A percentile compares a stretch with the other conserved stretches of the same genome.
Conservation (phyloP, 64 coral and sea anemone species). For the Dendronephthya gigantea region DNA sequence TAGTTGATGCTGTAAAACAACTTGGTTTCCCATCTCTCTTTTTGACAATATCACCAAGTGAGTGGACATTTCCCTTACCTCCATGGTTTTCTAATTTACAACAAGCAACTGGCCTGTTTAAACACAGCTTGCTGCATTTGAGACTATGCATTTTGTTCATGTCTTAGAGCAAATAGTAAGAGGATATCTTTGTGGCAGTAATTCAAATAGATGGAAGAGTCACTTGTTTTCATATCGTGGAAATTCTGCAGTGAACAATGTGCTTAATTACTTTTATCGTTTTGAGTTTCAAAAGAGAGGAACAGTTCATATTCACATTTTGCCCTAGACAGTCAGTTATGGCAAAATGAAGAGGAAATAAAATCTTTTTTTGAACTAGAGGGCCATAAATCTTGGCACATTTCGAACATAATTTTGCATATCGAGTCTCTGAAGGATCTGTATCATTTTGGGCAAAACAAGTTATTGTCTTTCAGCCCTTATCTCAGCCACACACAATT, state of each 20-base stretch:
- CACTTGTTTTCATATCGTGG: background rate
- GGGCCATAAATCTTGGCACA: background rate
- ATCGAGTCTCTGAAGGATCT: too few species aligned
- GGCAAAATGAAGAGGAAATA: background rate
- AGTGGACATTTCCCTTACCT: background rate
- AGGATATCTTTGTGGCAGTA: background rate
- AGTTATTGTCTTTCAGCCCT: background rate
- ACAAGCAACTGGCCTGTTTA: background rate
- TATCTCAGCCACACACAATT: background rate
- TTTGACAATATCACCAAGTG: background rate
- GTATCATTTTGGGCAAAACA: too few species aligned
- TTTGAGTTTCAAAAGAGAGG: background rate
- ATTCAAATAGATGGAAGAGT: background rate
- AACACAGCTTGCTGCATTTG: background rate
- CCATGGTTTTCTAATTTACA: background rate
- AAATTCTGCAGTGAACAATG: background rate
- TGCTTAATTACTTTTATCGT: background rate
- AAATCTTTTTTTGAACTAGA: background rate
- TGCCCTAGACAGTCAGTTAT: background rate
- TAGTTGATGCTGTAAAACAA: too few species aligned
- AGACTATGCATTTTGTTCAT: background rate
- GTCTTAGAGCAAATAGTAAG: background rate
- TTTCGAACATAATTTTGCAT: too few species aligned
- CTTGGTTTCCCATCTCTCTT: too few species aligned
- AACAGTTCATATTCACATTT: background rate